Percentiles rank a stretch among this genome's conserved stretches.
These are phyloP conservation scores for Lycodopsis pacificus DNA, from an alignment of 2,797 vertebrate genomes.

Conservation along the genomic window DNA sequence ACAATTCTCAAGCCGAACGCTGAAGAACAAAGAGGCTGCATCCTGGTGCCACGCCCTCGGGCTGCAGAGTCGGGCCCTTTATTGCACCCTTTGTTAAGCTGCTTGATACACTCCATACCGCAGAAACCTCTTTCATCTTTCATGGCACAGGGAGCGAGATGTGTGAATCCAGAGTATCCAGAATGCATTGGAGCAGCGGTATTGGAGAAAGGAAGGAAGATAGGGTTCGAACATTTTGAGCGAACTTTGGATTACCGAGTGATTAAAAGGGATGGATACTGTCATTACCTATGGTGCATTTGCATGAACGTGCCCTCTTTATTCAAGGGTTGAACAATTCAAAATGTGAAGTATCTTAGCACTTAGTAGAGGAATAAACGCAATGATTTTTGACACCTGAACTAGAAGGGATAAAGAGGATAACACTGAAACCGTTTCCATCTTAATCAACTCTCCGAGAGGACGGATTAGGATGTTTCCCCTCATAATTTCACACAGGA, in stretches of 20 bases:
- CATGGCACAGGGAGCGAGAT: conserved; percentile 49
- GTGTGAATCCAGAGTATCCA: conserved; percentile 45
- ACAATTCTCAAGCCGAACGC: conserved; percentile 55
- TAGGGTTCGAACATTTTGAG: conserved; percentile 17
- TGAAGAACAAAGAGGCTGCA: conserved; percentile 72
- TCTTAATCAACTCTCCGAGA: conserved; percentile 72
- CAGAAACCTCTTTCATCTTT: conserved; percentile 74
- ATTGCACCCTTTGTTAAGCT: conserved; percentile 70
- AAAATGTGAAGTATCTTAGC: conserved; percentile 18
- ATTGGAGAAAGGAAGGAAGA: conserved; percentile 7
- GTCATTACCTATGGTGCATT: conserved; percentile 17
- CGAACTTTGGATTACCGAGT: conserved; percentile 32
- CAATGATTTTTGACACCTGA: conserved; percentile 44
- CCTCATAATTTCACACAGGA: conserved; percentile 76
- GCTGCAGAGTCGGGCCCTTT: conserved; percentile 70
- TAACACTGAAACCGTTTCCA: conserved; percentile 63
- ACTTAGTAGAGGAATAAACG: conserved; percentile 1
- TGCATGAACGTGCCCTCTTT: conserved; percentile 25
- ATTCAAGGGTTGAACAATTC: conserved; percentile 1
- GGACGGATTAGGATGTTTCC: conserved; percentile 80
- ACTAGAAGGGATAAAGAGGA: conserved; percentile 40
- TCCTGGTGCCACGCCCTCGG: conserved; percentile 70
- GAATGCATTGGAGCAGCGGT: conserved; percentile 39
- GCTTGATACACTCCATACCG: conserved; percentile 66
- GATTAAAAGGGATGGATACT: conserved; percentile 4